Conservation (phyloP, 1,140 invertebrate species). For the Procambarus virginalis region DNA sequence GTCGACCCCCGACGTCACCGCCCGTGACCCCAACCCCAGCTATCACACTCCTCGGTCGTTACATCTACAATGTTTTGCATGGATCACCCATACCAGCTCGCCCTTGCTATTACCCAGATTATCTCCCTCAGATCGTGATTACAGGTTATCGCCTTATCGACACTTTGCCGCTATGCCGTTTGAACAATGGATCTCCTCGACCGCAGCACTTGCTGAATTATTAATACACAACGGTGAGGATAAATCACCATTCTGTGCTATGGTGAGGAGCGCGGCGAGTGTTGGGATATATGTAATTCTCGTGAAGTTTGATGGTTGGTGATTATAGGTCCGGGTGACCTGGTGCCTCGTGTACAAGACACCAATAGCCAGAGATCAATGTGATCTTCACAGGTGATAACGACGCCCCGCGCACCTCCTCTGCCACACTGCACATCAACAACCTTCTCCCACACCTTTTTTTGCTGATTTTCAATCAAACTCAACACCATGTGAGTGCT, state of each 20-base stretch:
- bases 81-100: conserved; percentile 4
- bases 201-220: not conserved
- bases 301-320: conserved; percentile 7
- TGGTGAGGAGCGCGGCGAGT: not conserved
- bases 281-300: conserved; percentile 3
- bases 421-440: not conserved
- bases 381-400: conserved; percentile 12
- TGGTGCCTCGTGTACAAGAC: not conserved
- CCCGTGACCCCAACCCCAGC: not conserved
- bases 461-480: not conserved
- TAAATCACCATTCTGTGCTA: not conserved
- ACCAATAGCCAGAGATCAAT: conserved; percentile 6
- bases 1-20: not conserved
- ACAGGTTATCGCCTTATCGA: conserved; percentile 9
- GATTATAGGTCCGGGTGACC: not conserved
- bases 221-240: not conserved
- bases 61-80: not conserved
- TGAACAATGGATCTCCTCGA: conserved; percentile 1
- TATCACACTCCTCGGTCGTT: conserved; percentile 4
- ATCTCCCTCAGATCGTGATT: not conserved
- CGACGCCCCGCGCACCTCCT: not conserved
- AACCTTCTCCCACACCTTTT: not conserved
- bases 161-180: not conserved
- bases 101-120: not conserved
- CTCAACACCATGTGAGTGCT: not conserved